Conservation (phyloP, 2,888 invertebrate genomes). For the Conchocele bisecta region DNA sequence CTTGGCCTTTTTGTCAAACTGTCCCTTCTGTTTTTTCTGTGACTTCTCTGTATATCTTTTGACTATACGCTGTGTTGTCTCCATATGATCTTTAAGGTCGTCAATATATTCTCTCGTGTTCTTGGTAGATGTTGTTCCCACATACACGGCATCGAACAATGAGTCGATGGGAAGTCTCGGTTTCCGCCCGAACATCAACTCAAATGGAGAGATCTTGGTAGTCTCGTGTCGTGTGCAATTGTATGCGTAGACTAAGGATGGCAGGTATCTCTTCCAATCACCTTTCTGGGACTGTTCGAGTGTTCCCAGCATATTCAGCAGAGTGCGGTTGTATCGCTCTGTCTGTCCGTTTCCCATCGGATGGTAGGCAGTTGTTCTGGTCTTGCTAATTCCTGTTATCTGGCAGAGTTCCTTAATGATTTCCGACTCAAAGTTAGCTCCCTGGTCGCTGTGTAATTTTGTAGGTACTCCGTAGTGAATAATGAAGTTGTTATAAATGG, state of each 20-base stretch:
- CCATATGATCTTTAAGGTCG: too few relatives aligned
- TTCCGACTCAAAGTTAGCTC: constrained; percentile 12
- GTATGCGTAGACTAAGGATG: constrained; percentile 34
- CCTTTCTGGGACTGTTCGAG: constrained; percentile 40
- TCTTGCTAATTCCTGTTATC: constrained; percentile 37
- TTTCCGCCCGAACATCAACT: constrained; percentile 26
- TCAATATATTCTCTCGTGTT: too few relatives aligned
- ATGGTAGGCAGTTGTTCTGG: constrained; percentile 33
- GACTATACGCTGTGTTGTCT: too few relatives aligned
- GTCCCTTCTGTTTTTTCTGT: too few relatives aligned
- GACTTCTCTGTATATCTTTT: too few relatives aligned
- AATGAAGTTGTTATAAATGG: constrained; percentile 16
- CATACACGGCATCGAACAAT: too few relatives aligned
- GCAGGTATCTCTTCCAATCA: constrained; percentile 45
- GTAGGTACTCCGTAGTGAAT: not conserved
- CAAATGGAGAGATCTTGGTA: constrained; percentile 13
- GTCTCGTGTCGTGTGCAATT: constrained; percentile 31
- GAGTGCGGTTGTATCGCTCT: constrained; percentile 40
- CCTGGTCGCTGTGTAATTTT: constrained; percentile 14
- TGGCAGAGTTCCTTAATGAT: constrained; percentile 33
- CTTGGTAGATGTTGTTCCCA: too few relatives aligned
- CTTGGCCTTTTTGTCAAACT: too few relatives aligned
- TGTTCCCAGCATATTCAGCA: constrained; percentile 47
- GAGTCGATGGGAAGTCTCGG: constrained; percentile 28
- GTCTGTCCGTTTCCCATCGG: constrained; percentile 25